Evolutionary conservation across 2,888 invertebrate genomes (phyloP).

Genomic region (Loripinus fragilis): DNA sequence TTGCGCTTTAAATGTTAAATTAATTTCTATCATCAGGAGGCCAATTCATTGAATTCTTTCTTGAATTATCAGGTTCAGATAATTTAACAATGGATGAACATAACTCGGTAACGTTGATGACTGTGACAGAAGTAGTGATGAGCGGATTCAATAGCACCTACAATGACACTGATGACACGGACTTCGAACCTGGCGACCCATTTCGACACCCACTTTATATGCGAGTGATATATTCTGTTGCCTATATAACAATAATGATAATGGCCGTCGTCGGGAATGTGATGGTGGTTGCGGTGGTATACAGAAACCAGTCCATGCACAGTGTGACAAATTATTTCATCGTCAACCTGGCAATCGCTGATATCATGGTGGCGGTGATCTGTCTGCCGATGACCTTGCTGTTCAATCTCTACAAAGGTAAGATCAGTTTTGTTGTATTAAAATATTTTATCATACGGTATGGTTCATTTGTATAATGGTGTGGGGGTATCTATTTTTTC

Average conservation of each 20-base stretch:
- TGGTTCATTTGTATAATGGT: too few species aligned
- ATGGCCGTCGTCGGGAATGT: constrained; percentile 81
- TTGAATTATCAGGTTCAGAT: too few species aligned
- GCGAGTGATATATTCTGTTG: constrained; percentile 78
- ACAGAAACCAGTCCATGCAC: constrained; percentile 80
- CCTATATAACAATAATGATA: constrained; percentile 80
- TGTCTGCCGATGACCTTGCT: constrained; percentile 75
- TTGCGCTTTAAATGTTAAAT: too few species aligned
- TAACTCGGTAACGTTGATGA: background rate
- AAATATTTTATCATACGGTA: too few species aligned
- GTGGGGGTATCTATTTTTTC: too few species aligned
- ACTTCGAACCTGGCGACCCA: constrained; percentile 6
- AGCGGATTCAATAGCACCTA: background rate
- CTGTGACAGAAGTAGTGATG: background rate
- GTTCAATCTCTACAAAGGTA: constrained; percentile 72
- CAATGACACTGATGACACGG: background rate
- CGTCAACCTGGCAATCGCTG: constrained; percentile 77
- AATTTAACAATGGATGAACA: too few species aligned
- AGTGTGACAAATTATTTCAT: constrained; percentile 81
- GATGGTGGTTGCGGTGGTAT: constrained; percentile 81
- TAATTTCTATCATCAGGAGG: too few species aligned
- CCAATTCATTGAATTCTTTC: too few species aligned
- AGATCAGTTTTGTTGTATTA: too few species aligned
- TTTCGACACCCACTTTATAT: constrained; percentile 72
- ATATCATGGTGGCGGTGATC: constrained; percentile 75